phyloP scores from a whole-genome alignment of 2,113 vertebrate species.

The Eurypyga helias region DNA sequence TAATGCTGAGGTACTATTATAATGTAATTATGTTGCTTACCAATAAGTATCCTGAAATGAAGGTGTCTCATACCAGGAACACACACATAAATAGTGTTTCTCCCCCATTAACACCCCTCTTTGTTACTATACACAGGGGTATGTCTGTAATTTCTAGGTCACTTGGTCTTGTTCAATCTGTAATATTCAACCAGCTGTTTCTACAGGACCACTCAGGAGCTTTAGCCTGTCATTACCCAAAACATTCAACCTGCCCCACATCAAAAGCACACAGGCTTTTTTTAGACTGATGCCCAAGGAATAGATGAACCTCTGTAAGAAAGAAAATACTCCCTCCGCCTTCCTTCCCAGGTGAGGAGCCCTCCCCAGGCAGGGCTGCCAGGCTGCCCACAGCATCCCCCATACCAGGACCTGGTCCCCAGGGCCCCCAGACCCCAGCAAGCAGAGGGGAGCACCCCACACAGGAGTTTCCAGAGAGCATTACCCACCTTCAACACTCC shows the following conservation, averaged over 20 bases:
- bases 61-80: fast-evolving
- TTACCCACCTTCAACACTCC: not conserved
- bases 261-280: not conserved
- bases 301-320: fast-evolving
- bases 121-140: fast-evolving
- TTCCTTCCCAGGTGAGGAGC: too few species aligned
- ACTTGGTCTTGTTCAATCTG: not conserved
- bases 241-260: not conserved
- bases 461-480: fast-evolving
- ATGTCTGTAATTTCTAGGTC: not conserved
- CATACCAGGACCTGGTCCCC: not conserved
- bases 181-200: not conserved
- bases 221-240: not conserved
- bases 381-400: not conserved
- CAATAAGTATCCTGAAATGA: fast-evolving
- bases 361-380: not conserved
- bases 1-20: not conserved
- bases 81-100: not conserved
- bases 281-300: not conserved
- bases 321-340: not conserved
- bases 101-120: not conserved
- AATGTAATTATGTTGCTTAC: fast-evolving
- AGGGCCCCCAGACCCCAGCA: not conserved
- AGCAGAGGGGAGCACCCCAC: not conserved
- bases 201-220: not conserved